Percentiles rank a stretch among this genome's conserved stretches.
Evolutionary conservation across 2,113 vertebrate species (phyloP).

Genomic region (Poecilia latipinna): DNA sequence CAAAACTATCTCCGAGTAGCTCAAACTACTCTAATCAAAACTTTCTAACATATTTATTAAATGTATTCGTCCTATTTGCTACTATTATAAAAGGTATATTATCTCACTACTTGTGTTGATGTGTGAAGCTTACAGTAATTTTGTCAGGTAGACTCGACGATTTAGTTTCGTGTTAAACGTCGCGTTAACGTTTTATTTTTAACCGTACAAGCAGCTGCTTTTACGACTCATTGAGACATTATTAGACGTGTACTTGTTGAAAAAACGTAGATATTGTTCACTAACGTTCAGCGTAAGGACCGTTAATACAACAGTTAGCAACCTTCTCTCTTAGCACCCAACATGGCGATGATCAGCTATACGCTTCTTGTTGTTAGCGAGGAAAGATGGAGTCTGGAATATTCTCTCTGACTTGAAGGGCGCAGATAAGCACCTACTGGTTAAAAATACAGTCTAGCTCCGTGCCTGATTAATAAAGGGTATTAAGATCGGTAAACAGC

Average conservation of each 20-base stretch:
- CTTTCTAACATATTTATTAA: not conserved
- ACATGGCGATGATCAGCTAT: slow-evolving; percentile 68
- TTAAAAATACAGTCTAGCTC: fast-evolving
- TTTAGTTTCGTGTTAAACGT: not conserved
- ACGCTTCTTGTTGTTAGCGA: slow-evolving; percentile 62
- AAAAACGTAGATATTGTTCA: not conserved
- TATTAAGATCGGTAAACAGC: fast-evolving
- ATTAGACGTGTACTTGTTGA: fast-evolving
- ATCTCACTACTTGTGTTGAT: not conserved
- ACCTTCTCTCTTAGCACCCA: slow-evolving; percentile 41
- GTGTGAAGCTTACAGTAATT: not conserved
- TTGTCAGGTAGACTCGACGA: not conserved
- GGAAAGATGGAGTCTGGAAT: slow-evolving; percentile 70
- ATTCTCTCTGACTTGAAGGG: slow-evolving; percentile 39
- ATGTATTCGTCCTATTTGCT: not conserved
- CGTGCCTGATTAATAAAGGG: fast-evolving
- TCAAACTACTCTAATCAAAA: not conserved
- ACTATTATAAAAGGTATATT: not conserved
- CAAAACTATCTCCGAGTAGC: slow-evolving; percentile 5
- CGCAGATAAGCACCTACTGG: not conserved
- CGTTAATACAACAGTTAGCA: not conserved
- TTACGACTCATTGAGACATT: fast-evolving
- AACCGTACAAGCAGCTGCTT: not conserved
- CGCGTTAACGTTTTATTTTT: not conserved
- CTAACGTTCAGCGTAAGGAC: not conserved